Conservation (phyloP, 2,888 invertebrate genomes). For the Allacma fusca region DNA sequence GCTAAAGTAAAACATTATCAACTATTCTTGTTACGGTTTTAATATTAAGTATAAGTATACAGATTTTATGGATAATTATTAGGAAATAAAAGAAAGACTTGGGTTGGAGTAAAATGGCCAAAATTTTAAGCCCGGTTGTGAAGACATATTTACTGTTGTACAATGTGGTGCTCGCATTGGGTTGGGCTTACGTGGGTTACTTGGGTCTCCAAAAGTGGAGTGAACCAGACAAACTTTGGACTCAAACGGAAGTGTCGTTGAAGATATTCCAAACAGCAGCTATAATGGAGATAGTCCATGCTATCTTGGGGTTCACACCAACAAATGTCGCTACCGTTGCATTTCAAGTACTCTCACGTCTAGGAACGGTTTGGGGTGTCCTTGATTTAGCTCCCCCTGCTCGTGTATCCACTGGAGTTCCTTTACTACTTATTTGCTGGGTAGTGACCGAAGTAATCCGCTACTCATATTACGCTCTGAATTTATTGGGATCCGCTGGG, state of each 20-base stretch:
- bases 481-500: constrained; percentile 78
- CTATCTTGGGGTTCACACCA: constrained; percentile 79
- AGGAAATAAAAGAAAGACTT: no score
- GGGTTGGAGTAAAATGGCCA: no score
- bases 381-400: constrained; percentile 77
- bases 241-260: constrained; percentile 69
- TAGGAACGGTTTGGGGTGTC: constrained; percentile 86
- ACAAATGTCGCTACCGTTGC: constrained; percentile 84
- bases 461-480: constrained; percentile 88
- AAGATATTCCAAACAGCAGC: constrained; percentile 94
- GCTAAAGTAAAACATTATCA: no score
- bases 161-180: constrained; percentile 76
- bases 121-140: no score
- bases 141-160: constrained; percentile 73
- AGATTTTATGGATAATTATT: no score
- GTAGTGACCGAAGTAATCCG: constrained; percentile 92
- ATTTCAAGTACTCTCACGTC: constrained; percentile 88
- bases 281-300: constrained; percentile 86
- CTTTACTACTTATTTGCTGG: constrained; percentile 88
- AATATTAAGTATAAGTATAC: no score
- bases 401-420: constrained; percentile 79
- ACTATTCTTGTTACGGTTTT: no score
- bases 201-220: constrained; percentile 63
- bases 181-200: constrained; percentile 78
- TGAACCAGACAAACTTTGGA: constrained; percentile 71